phyloP scores from a whole-genome alignment of 2,888 invertebrate species.

The Beris morrisii region DNA sequence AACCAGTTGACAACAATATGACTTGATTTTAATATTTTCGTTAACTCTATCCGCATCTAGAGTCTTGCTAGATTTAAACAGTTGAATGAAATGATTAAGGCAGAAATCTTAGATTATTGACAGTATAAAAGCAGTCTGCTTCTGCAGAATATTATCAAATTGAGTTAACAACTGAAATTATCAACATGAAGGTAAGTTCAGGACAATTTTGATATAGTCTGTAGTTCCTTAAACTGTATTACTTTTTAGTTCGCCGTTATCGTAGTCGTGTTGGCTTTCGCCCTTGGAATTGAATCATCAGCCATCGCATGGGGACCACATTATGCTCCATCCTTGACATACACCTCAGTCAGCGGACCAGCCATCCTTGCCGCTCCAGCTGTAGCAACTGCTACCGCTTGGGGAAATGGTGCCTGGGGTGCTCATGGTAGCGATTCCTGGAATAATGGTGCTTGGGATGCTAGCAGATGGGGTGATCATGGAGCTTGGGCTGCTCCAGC shows the following conservation, averaged over 20 bases:
- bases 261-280: slow-evolving; percentile 47
- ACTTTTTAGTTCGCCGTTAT: slow-evolving; percentile 45
- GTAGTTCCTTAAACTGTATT: neutral
- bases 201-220: neutral
- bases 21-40: slow-evolving; percentile 2
- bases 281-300: slow-evolving; percentile 41
- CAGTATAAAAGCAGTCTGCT: slow-evolving; percentile 11
- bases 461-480: neutral
- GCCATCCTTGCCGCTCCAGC: too few relatives aligned
- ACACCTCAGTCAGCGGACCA: slow-evolving; percentile 43
- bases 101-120: neutral
- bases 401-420: slow-evolving; percentile 2
- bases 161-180: slow-evolving; percentile 11
- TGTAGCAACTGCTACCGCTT: too few relatives aligned
- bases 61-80: slow-evolving; percentile 5
- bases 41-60: neutral
- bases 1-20: neutral
- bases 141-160: slow-evolving; percentile 12
- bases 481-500: slow-evolving; percentile 33
- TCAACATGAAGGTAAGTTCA: slow-evolving; percentile 30
- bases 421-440: too few relatives aligned
- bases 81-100: neutral
- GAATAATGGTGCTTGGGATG: slow-evolving; percentile 18
- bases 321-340: slow-evolving; percentile 40
- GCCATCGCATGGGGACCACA: slow-evolving; percentile 38